Evolutionary conservation across 2,888 invertebrate genomes (phyloP).

Genomic region (Conus canariensis): DNA sequence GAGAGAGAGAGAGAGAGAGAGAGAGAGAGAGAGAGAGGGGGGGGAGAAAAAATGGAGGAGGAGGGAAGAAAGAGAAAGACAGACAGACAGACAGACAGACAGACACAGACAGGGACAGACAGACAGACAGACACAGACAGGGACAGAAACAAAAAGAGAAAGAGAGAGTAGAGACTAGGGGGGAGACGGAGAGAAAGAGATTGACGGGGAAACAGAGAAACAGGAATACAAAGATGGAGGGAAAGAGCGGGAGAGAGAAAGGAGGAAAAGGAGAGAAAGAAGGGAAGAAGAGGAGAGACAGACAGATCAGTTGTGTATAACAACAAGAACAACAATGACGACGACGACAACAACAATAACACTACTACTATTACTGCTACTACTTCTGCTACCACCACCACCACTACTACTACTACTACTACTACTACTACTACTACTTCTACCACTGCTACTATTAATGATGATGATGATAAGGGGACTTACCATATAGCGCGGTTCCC

Average conservation of each 20-base stretch:
- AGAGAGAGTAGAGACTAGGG: background rate
- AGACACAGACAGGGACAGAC: no score
- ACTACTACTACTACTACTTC: no score
- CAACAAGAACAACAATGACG: background rate
- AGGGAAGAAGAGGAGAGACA: constrained; percentile 1
- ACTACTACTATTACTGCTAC: no score
- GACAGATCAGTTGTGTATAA: constrained; percentile 14
- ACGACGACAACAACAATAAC: background rate
- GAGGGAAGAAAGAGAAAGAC: background rate
- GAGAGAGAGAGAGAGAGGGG: constrained; percentile 35
- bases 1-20: constrained; percentile 43
- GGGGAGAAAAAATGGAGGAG: background rate
- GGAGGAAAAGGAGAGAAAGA: constrained; percentile 11
- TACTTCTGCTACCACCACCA: no score
- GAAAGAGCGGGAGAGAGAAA: background rate
- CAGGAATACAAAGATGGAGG: no score
- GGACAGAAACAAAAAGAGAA: background rate
- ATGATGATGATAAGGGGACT: no score
- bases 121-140: background rate
- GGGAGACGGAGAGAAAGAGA: no score
- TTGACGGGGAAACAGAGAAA: background rate
- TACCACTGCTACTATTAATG: no score
- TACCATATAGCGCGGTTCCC: no score
- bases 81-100: background rate
- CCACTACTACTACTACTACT: background rate